These are phyloP conservation scores for Conops quadrifasciatus DNA, from an alignment of 2,888 invertebrate genomes.

Conservation along the genomic window DNA sequence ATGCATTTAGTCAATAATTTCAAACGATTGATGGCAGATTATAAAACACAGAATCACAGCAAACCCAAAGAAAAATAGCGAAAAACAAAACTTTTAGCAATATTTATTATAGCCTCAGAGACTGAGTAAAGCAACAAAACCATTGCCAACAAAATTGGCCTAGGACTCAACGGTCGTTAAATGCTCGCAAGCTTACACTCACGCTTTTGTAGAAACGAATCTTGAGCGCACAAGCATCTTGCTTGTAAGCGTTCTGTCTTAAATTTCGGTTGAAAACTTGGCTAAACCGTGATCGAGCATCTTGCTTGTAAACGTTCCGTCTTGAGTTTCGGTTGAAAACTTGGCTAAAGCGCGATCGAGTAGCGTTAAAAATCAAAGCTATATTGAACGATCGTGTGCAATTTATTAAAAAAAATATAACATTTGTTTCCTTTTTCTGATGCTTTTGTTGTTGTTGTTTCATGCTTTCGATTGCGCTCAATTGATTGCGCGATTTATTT, in stretches of 20 bases:
- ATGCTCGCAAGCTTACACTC: neutral
- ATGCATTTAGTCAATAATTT: constrained; percentile 28
- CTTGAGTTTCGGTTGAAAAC: neutral
- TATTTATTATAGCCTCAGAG: constrained; percentile 26
- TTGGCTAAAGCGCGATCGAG: neutral
- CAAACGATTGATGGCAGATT: constrained; percentile 13
- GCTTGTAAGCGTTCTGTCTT: neutral
- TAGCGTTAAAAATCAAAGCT: neutral
- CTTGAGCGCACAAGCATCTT: neutral
- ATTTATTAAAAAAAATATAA: neutral
- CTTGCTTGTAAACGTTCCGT: neutral
- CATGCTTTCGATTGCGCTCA: neutral
- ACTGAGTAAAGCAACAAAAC: neutral
- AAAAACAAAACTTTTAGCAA: neutral
- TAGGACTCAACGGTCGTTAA: neutral
- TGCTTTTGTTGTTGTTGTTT: constrained; percentile 15
- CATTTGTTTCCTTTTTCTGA: neutral
- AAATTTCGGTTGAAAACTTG: neutral
- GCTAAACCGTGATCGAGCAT: neutral
- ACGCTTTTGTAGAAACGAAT: no score
- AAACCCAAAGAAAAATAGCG: neutral
- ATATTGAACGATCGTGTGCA: constrained; percentile 27
- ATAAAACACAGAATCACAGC: neutral
- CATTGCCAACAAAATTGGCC: neutral
- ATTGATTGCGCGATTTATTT: neutral